phyloP scores from a whole-genome alignment of 2,797 vertebrate species.

The Myotis findleyi region DNA sequence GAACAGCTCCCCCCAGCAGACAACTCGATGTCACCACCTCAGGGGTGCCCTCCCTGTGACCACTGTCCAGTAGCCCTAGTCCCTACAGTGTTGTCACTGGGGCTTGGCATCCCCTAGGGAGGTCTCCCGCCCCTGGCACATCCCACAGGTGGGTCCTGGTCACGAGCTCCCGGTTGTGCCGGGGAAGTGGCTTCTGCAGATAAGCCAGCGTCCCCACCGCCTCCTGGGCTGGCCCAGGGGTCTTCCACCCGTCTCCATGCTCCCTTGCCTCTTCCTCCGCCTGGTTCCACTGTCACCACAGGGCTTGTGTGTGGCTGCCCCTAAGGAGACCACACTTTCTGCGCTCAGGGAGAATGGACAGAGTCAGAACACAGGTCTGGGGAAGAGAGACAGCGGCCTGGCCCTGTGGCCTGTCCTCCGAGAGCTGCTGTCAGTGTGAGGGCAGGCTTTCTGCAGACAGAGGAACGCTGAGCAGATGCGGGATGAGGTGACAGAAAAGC shows the following conservation, averaged over 20 bases:
- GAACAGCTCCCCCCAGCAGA: not conserved
- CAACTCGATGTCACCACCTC: not conserved
- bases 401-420: not conserved
- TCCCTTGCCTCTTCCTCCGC: not conserved
- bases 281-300: not conserved
- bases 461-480: not conserved
- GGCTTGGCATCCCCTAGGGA: not conserved
- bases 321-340: not conserved
- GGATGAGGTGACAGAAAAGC: not conserved
- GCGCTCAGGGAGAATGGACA: not conserved
- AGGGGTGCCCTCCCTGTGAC: not conserved
- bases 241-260: rapidly evolving
- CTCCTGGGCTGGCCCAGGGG: not conserved
- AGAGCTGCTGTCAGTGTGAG: not conserved
- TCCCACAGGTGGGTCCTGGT: not conserved
- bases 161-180: too few relatives aligned
- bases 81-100: not conserved
- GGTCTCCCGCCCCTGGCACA: not conserved
- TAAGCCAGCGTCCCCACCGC: not conserved
- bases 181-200: not conserved
- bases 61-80: not conserved
- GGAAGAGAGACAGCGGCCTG: not conserved
- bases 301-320: not conserved
- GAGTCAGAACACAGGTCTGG: not conserved
- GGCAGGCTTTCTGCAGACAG: not conserved